Evolutionary conservation across 2,888 invertebrate species (phyloP), one percentile per base, ranked within the genome.

Genomic region (Limnephilus auricula): DNA sequence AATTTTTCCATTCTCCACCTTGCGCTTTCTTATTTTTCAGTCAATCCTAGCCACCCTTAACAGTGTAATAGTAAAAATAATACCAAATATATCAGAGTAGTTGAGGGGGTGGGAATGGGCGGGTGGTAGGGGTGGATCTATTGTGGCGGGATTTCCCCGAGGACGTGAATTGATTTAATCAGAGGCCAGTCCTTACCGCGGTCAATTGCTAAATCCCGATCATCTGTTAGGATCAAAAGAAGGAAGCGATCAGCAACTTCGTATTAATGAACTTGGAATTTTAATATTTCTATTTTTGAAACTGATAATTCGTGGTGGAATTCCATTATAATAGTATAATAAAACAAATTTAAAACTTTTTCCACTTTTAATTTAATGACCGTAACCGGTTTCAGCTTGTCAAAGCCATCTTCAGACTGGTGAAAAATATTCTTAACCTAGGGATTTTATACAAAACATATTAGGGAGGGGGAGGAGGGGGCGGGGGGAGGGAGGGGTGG

Each of bases 151-250:
- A 92, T 92, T 92, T 92, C 93, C 93, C 92, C 30, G 82, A 89
- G 91, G 93, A 89, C 91, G 79, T 32, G 88, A 85, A 91, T 92
- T 93, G 93, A 93, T 93, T 92, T 91, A 92, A 93, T 93, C 93
- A 93, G 87, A 89, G 89, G 50, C 83, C 85, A 78, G 78, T 87
- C 89, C 84, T 45, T 83, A 82, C 80, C 45, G 86, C 90, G 92
- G 90, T 92, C 93, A 92, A 92, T 91, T 91, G 92, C 88, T 92
- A 88, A 91, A 91, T 90, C 91, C 90, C 34, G 92, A 90, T 91
- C 90, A 91, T 92, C 90, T 90, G 90, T 84, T 65, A 30, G n/a
- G 37, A 80, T 89, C 89, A 89, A 89, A 84, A 34, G 84, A 89
- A 40, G 37, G 10, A 78, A 85, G 90, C 32, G 50, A 82, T 89